Conservation (phyloP, 2,797 vertebrate species). For the Pangasius sanitwongsei region DNA sequence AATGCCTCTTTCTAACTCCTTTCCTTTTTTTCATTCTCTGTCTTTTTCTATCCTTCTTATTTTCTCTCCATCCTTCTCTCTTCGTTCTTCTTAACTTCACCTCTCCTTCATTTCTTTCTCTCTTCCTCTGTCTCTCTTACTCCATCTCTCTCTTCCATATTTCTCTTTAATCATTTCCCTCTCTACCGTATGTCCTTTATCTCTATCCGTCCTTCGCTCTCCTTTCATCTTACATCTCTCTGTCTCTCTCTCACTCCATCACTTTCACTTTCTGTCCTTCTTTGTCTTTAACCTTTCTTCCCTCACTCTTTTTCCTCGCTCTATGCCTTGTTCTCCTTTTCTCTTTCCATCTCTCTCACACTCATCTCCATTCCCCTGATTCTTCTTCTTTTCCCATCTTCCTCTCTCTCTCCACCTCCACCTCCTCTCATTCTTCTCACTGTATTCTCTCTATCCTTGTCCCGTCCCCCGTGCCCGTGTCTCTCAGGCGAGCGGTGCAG, state of each 20-base stretch:
- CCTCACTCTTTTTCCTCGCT: neutral
- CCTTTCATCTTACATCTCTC: neutral
- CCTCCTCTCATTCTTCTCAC: neutral
- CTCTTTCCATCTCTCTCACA: neutral
- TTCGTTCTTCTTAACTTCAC: too few relatives aligned
- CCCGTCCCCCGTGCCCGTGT: neutral
- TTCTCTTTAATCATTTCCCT: neutral
- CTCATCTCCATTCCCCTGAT: neutral
- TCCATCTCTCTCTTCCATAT: neutral
- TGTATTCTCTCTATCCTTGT: constrained; percentile 51
- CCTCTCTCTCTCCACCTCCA: neutral
- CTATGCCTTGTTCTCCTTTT: neutral
- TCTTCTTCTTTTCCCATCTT: neutral
- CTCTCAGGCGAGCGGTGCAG: constrained; percentile 83
- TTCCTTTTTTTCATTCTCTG: neutral
- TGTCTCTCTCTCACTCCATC: too few relatives aligned
- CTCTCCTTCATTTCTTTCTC: neutral
- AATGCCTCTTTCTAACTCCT: neutral
- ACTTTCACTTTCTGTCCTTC: neutral
- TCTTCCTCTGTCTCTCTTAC: neutral
- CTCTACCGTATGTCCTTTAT: neutral
- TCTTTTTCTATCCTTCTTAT: too few relatives aligned
- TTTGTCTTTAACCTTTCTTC: neutral
- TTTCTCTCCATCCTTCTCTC: too few relatives aligned
- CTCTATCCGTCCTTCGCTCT: neutral